Conservation (phyloP, 2,888 invertebrate species). For the Orchesella flavescens region DNA sequence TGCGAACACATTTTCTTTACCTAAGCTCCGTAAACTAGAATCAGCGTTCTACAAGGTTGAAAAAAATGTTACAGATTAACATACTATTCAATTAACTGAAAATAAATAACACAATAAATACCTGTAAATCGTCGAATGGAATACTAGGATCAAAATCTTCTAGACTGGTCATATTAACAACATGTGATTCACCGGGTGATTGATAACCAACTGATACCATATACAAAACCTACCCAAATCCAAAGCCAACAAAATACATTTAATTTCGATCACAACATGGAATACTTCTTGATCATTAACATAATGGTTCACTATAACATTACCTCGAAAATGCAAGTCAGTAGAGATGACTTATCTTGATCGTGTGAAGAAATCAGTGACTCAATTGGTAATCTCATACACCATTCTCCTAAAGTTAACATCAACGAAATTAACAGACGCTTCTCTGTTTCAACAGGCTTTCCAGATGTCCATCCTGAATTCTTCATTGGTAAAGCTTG, state of each 20-base stretch:
- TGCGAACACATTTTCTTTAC: conserved; percentile 67
- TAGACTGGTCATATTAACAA: conserved; percentile 75
- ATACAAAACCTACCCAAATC: conserved; percentile 56
- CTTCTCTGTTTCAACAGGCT: conserved; percentile 77
- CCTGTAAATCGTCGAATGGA: conserved; percentile 80
- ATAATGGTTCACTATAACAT: conserved; percentile 22
- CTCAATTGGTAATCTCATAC: conserved; percentile 83
- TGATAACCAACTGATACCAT: conserved; percentile 70
- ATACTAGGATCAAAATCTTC: conserved; percentile 85
- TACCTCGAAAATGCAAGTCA: conserved; percentile 81
- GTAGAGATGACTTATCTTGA: conserved; percentile 76
- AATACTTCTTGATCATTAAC: no score
- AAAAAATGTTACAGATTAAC: neutral
- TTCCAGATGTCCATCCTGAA: conserved; percentile 73
- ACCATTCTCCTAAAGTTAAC: conserved; percentile 94
- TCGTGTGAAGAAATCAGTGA: conserved; percentile 71
- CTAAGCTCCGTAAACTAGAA: conserved; percentile 61
- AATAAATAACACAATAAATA: conserved; percentile 1
- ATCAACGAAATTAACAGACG: conserved; percentile 86
- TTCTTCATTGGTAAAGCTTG: conserved; percentile 67
- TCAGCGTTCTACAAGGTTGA: conserved; percentile 44
- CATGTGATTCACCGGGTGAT: conserved; percentile 51
- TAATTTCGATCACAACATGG: no score
- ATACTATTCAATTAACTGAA: neutral
- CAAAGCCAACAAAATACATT: no score